A percentile compares a stretch with the other conserved stretches of the same genome.
These are phyloP conservation scores for Drosophila auraria DNA, from an alignment of 1,140 invertebrate species.

Conservation along the genomic window DNA sequence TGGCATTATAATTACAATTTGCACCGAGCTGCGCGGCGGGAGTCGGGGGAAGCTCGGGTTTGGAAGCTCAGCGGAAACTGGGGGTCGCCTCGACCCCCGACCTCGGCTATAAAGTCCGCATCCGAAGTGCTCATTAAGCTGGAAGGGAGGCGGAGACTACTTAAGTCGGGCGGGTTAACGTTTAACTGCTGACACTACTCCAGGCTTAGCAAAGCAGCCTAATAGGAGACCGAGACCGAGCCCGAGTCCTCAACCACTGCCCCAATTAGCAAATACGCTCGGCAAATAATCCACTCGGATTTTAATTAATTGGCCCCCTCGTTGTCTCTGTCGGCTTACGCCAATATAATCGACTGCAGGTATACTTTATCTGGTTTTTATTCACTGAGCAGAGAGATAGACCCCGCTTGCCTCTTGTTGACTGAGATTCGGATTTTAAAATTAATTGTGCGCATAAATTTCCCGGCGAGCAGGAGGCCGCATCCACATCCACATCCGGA, in stretches of 20 bases:
- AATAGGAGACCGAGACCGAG: conserved; percentile 46
- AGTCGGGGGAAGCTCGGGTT: neutral
- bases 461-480: conserved; percentile 17
- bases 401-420: conserved; percentile 35
- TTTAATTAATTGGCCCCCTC: conserved; percentile 68
- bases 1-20: conserved; percentile 81
- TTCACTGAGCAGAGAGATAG: conserved; percentile 15
- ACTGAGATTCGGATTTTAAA: conserved; percentile 77
- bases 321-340: conserved; percentile 6
- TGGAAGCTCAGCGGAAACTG: neutral
- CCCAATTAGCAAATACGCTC: conserved; percentile 72
- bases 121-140: conserved; percentile 74
- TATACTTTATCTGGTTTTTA: conserved; percentile 45
- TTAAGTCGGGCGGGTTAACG: conserved; percentile 57
- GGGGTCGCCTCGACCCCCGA: neutral
- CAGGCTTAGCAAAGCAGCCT: conserved; percentile 18
- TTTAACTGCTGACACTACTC: conserved; percentile 49
- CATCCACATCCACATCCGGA: conserved; percentile 21
- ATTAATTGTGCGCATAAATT: conserved; percentile 83
- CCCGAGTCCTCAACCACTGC: conserved; percentile 1
- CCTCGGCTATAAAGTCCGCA: conserved; percentile 65
- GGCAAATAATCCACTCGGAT: conserved; percentile 61
- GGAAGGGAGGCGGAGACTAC: conserved; percentile 47
- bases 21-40: conserved; percentile 16
- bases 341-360: conserved; percentile 64